These are phyloP conservation scores for Deilephila elpenor DNA, from an alignment of 2,888 invertebrate genomes.

Conservation along the genomic window DNA sequence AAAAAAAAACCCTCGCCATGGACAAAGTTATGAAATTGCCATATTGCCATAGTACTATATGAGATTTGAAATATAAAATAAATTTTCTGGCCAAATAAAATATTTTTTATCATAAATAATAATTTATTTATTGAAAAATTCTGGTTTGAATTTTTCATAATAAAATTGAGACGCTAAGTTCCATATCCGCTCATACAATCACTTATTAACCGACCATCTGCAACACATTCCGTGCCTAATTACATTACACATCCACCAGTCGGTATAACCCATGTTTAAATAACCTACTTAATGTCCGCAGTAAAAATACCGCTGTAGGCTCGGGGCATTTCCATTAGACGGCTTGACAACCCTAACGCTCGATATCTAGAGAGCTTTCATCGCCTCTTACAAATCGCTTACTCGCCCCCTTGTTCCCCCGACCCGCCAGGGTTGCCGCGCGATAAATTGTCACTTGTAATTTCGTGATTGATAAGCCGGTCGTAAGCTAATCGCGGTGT, in stretches of 20 bases:
- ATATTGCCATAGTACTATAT: no score
- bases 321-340: conserved; percentile 54
- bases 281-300: conserved; percentile 43
- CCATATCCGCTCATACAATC: background rate
- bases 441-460: conserved; percentile 27
- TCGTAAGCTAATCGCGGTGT: conserved; percentile 23
- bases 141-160: no score
- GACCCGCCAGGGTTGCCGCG: conserved; percentile 43
- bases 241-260: conserved; percentile 22
- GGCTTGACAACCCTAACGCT: conserved; percentile 71
- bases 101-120: no score
- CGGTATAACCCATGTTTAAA: conserved; percentile 41
- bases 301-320: conserved; percentile 42
- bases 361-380: conserved; percentile 78
- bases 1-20: background rate
- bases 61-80: no score
- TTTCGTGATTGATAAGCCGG: conserved; percentile 41
- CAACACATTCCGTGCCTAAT: conserved; percentile 9
- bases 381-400: conserved; percentile 81
- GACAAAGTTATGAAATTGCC: background rate
- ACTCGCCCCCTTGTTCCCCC: conserved; percentile 53
- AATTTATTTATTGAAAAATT: no score
- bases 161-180: no score
- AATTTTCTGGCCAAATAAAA: background rate
- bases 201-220: background rate